A percentile compares a stretch with the other conserved stretches of the same genome.
These are phyloP conservation scores for Silvanus unidentatus DNA, from an alignment of 2,888 invertebrate genomes.

Conservation along the genomic window DNA sequence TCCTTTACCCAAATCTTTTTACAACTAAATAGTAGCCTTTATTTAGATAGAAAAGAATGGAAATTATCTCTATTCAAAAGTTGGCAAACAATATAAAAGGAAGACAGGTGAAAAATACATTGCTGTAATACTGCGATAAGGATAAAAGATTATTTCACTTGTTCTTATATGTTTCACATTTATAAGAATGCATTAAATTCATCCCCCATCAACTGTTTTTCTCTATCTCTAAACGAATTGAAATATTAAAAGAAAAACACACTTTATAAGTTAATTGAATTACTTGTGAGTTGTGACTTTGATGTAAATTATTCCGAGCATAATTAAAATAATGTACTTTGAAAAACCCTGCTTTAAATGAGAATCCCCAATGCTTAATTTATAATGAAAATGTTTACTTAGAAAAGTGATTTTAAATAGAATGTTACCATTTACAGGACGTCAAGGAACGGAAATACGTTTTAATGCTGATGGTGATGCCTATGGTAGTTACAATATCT, in stretches of 20 bases:
- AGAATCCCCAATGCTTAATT: no score
- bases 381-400: no score
- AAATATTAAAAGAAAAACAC: no score
- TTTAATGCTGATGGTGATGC: slow-evolving; percentile 66
- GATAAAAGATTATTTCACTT: background rate
- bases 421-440: slow-evolving; percentile 29
- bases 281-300: no score
- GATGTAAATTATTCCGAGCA: no score
- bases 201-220: no score
- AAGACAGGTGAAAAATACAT: slow-evolving; percentile 2
- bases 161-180: background rate
- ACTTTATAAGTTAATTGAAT: no score
- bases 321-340: no score
- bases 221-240: background rate
- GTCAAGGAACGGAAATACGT: slow-evolving; percentile 39
- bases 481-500: slow-evolving; percentile 63
- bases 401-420: no score
- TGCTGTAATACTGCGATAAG: background rate
- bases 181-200: background rate
- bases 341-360: no score
- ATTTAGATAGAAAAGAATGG: background rate
- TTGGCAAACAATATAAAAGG: background rate
- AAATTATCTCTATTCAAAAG: slow-evolving; percentile 1
- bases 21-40: background rate
- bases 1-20: no score